Evolutionary conservation across 2,113 vertebrate genomes (phyloP).

Genomic region (Pomatorhinus ruficollis): DNA sequence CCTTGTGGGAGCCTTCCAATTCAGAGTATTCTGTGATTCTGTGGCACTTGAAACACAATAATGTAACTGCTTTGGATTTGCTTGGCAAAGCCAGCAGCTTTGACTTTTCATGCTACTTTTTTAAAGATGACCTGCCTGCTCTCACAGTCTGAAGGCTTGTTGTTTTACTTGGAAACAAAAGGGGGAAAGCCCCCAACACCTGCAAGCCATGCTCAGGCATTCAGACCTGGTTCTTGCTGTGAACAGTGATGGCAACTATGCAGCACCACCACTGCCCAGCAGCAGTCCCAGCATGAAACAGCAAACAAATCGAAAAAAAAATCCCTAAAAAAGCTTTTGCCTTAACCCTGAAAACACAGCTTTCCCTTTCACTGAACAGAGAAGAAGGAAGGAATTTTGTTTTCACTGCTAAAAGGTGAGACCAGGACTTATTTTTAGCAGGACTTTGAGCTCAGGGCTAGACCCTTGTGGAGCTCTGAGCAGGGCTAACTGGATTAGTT

Average conservation of each 20-base stretch:
- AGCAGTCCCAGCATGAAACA: background rate
- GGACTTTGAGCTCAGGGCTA: background rate
- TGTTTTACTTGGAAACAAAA: background rate
- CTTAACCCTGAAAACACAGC: background rate
- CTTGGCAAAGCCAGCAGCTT: background rate
- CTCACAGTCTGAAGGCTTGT: background rate
- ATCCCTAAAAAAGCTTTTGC: background rate
- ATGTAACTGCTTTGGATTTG: background rate
- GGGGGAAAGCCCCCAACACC: rapidly evolving
- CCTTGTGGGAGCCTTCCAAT: background rate
- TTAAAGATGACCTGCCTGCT: background rate
- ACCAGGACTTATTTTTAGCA: background rate
- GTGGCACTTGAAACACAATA: background rate
- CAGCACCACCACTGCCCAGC: background rate
- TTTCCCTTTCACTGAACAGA: background rate
- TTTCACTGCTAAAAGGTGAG: background rate
- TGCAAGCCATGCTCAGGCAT: background rate
- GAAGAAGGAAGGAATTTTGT: background rate
- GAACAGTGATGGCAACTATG: background rate
- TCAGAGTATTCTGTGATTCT: background rate
- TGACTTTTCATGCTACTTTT: background rate
- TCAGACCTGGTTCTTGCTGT: background rate
- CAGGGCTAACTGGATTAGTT: background rate
- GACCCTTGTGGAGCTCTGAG: background rate
- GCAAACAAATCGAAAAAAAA: background rate